Conservation (phyloP, 2,113 vertebrate species). For the Brachypteracias leptosomus region DNA sequence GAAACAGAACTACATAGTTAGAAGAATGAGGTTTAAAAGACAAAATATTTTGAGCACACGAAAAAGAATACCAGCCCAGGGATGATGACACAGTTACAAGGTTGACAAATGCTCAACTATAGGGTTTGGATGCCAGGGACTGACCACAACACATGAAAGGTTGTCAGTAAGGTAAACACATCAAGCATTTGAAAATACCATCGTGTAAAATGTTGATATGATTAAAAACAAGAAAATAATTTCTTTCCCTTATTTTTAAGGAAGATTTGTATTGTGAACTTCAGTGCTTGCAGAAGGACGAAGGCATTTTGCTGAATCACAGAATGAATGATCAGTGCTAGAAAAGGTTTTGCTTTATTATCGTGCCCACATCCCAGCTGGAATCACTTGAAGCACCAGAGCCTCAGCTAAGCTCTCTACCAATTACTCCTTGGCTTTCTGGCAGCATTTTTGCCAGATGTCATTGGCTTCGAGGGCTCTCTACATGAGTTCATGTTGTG, state of each 20-base stretch:
- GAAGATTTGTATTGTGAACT: not conserved
- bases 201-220: rapidly evolving
- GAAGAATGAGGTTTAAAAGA: not conserved
- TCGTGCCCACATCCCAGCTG: not conserved
- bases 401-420: not conserved
- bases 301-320: not conserved
- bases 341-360: not conserved
- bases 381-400: not conserved
- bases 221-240: not conserved
- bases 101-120: not conserved
- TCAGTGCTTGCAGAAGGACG: not conserved
- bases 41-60: not conserved
- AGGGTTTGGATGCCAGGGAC: not conserved
- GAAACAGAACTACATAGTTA: not conserved
- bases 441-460: not conserved
- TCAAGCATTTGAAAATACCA: not conserved
- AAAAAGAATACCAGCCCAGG: not conserved
- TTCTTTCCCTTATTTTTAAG: not conserved
- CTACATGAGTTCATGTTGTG: not conserved
- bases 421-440: not conserved
- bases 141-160: not conserved
- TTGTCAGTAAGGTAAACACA: not conserved
- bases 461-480: not conserved
- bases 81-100: not conserved
- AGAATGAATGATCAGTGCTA: not conserved